Evolutionary conservation across 2,888 invertebrate species (phyloP).

Genomic region (Hemistola chrysoprasaria): DNA sequence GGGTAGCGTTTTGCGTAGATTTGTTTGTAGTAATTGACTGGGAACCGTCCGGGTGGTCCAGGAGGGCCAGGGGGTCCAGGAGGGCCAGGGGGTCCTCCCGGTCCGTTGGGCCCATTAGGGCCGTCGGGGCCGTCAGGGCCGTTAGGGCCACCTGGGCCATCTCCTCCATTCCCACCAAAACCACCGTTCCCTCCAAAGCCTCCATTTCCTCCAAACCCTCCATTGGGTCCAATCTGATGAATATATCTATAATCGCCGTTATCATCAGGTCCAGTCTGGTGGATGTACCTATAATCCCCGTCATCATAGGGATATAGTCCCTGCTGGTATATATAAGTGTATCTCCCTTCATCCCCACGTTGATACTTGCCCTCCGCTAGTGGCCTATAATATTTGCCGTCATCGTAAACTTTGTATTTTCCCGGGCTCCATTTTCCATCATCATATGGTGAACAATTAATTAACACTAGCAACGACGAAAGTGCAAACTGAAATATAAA

Average conservation of each 20-base stretch:
- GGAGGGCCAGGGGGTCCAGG: constrained; percentile 21
- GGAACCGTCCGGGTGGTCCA: constrained; percentile 28
- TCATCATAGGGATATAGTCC: constrained; percentile 60
- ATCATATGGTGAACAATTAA: constrained; percentile 50
- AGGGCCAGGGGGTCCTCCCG: constrained; percentile 35
- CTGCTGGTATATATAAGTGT: constrained; percentile 68
- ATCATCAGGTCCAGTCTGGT: constrained; percentile 60
- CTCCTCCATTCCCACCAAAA: constrained; percentile 29
- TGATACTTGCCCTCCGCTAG: constrained; percentile 76
- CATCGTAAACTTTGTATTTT: constrained; percentile 55
- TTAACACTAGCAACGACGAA: constrained; percentile 43
- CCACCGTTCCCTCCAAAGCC: constrained; percentile 36
- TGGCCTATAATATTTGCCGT: constrained; percentile 70
- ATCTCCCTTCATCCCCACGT: constrained; percentile 78
- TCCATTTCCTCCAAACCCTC: constrained; percentile 41
- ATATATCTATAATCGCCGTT: constrained; percentile 73
- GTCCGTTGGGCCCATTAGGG: constrained; percentile 31
- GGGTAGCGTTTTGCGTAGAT: constrained; percentile 66
- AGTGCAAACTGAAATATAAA: constrained; percentile 47
- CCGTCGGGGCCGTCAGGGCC: constrained; percentile 23
- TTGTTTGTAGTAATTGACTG: constrained; percentile 47
- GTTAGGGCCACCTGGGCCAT: constrained; percentile 27
- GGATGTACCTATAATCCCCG: constrained; percentile 77
- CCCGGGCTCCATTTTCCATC: constrained; percentile 63
- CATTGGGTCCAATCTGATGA: constrained; percentile 56